phyloP scores from a whole-genome alignment of 2,888 invertebrate genomes.

The Drosophila austrosaltans region DNA sequence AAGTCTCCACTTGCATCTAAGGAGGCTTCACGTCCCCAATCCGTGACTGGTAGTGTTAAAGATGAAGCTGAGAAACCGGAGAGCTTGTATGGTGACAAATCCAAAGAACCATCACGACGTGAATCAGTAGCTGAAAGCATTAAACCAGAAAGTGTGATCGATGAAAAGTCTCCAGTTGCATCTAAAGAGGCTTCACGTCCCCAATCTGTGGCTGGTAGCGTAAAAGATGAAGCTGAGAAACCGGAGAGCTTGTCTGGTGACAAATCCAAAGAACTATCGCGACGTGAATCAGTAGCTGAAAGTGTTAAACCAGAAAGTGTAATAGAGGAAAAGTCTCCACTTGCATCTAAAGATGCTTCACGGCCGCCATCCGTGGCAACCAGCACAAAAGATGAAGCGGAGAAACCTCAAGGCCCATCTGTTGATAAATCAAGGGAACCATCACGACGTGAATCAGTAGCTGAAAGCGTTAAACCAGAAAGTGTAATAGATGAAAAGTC shows the following conservation, averaged over 20 bases:
- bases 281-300: slow-evolving; percentile 39
- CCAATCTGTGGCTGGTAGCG: slow-evolving; percentile 26
- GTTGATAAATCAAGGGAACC: slow-evolving; percentile 28
- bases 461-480: slow-evolving; percentile 20
- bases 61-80: slow-evolving; percentile 5
- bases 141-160: neutral
- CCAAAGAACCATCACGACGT: slow-evolving; percentile 36
- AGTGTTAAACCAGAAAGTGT: slow-evolving; percentile 8
- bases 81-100: slow-evolving; percentile 7
- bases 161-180: neutral
- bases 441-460: slow-evolving; percentile 27
- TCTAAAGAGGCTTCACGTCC: slow-evolving; percentile 10
- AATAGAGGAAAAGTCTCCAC: slow-evolving; percentile 11
- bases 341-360: slow-evolving; percentile 52
- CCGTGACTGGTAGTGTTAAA: slow-evolving; percentile 25
- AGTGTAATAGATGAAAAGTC: slow-evolving; percentile 34
- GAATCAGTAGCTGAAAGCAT: slow-evolving; percentile 38
- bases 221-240: slow-evolving; percentile 12
- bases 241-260: slow-evolving; percentile 3
- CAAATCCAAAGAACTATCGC: slow-evolving; percentile 34
- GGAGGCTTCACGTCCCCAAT: slow-evolving; percentile 15
- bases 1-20: neutral
- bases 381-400: too few species aligned
- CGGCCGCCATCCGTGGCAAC: slow-evolving; percentile 65
- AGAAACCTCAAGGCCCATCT: neutral